Evolutionary conservation across 2,888 invertebrate genomes (phyloP), one percentile per base, ranked within the genome.

Genomic region (Napeogenes inachia): DNA sequence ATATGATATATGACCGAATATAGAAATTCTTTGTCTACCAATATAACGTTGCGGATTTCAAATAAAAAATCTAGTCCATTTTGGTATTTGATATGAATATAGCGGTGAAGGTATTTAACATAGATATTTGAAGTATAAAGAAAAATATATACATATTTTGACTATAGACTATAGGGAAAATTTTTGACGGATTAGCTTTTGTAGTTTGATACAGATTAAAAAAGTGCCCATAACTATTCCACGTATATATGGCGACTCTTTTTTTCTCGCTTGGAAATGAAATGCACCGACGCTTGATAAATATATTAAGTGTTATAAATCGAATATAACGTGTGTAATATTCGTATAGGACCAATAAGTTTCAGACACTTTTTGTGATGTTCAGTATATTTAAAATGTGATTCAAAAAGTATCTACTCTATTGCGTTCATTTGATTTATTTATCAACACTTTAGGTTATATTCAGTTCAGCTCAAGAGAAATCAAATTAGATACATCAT

Each of bases 381-480:
- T 56, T 56, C 21, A 59, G 35, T 55, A 45, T 58, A 42, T 50
- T 56, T 57, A 69, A 68, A 60, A 70, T 71, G 68, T 69, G 62
- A 67, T 54, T 45, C 38, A 35, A 58, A 62, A 57, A 60, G 54
- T 60, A 55, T 58, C 30, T 32, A 54, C 47, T 63, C 64, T 68
- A 68, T 73, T 73, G 67, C 70, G 72, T 74, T 73, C 73, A 68
- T 76, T 75, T 76, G 72, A 73, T 75, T 74, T 76, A 76, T 78
- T 77, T 76, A 73, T 76, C 73, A 75, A 73, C 74, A 74, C 62
- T 71, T 66, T 73, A 77, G 76, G 78, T 77, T 78, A 79, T 65
- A 68, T 56, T 60, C 62, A 70, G 62, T 68, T 67, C 63, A 68
- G 65, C 69, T 71, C 63, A 62, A 47, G 57, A 30, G 56, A 61